Evolutionary conservation across 2,888 invertebrate species (phyloP), one percentile per base, ranked within the genome.

Genomic region (Hypercompe scribonia): DNA sequence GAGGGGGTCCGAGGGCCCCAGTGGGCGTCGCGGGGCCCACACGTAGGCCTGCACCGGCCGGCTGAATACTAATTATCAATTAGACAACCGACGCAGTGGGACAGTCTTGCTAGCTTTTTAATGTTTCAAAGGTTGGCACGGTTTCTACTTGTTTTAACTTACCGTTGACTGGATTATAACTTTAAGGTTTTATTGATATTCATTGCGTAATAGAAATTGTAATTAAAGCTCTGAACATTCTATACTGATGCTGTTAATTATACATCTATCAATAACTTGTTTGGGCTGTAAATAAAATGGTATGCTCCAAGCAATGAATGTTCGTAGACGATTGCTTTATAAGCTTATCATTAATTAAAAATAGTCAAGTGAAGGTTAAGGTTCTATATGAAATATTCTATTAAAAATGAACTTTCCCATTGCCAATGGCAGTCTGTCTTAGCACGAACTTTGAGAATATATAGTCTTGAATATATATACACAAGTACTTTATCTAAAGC

Each of bases 61-160:
- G 76, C 87, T 86, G 94, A 91, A 94, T 94, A 93, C 94, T 93
- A 93, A 94, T 94, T 94, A 92, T 92, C 92, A 93, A 93, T 93
- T 93, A 93, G 88, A 75, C 75, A 72, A 63, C 67, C 71, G 69
- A 54, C 72, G 72, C 72, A 70, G 54, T 65, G 75, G 72, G 72
- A 72, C 70, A 69, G 61, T 65, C 68, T 75, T 75, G 66, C 69
- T 66, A 68, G 75, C 28, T 75, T 75, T 75, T 75, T 75, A 75
- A 72, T 72, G 67, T 70, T 67, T 69, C 61, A 28, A 70, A 66
- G 54, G 66, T 58, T 75, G 72, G 72, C 72, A 70, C 36, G n/a
- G 65, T 58, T 69, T 74, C 61, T 42, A 68, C 54, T 64, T 61
- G 34, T 42, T 64, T 73, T 67, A 70, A 70, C 42, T 70, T 64